Base-by-base conservation (phyloP, 2,888 invertebrate genomes). In the Caenorhabditis zanzibari region DNA sequence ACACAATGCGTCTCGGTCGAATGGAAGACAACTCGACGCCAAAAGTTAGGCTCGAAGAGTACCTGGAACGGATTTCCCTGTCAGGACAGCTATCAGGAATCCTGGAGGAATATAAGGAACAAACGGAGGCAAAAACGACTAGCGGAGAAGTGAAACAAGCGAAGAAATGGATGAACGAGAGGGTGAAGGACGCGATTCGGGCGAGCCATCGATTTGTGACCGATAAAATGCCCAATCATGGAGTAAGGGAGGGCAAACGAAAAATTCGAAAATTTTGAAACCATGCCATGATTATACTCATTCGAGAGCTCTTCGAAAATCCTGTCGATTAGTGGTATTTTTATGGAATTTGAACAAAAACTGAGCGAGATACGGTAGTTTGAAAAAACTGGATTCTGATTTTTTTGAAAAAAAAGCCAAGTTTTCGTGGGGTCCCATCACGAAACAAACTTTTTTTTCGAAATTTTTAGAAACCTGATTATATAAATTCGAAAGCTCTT, bases 101-200 rank as follows among this genome's bases (percentile, higher is more conserved):
- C 28, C 19, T 81, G 1, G 84, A 81, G 5, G 81, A 81, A 14
- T 84, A 84, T 68, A 68, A 76, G 28, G 54, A 81, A 16, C 71
- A 81, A 47, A 84, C 76, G 1, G 82, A 61, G 2, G 32, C 63
- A 0, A 61, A 52, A n/a, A n/a, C n/a, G 28, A 47, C 12, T 28
- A 77, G 79, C 1, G 69, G 58, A 10, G 84, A 84, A 26, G 10
- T 84, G 64, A 84, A 84, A 49, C 81, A 73, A 24, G 72, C 84
- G 52, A 81, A 77, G 56, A 84, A 84, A 54, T 84, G 84, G 84
- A 77, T 81, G 58, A 75, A 69, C 19, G 84, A 84, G 19, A 68
- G 84, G 26, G 84, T 84, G 68, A 84, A 84, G 32, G 77, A 81
- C 22, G 84, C 84, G 26, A 77, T 84, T 41, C 35, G 81, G n/a